Evolutionary conservation across 1,140 invertebrate genomes (phyloP), one percentile per base, ranked within the genome.

Genomic region (Scaptomyza montana): DNA sequence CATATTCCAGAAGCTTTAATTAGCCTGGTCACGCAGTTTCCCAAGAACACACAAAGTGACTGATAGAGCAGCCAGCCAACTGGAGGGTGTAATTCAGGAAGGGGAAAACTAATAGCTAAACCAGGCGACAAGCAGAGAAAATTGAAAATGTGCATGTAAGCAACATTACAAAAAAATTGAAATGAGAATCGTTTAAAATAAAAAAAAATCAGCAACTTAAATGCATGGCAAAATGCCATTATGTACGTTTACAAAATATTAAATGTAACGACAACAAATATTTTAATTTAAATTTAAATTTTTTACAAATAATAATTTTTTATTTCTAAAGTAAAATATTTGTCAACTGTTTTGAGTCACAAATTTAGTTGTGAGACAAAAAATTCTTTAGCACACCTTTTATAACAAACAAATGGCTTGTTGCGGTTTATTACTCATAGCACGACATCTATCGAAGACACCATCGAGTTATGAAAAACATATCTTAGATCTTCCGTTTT

Each of bases 11-110:
- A 77, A 89, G 79, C 82, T 74, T 89, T 89, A 87, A 87, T 87
- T 87, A 89, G 73, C 78, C 75, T 82, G 78, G 79, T 89, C 82
- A 87, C 82, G 82, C 82, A 87, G 84, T 82, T 89, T 89, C 81
- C 67, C 77, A 64, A 72, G 79, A 74, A 72, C 36, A 28, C 51
- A 51, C 47, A 49, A 25, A 36, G 2, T 30, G 19, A 57, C 51
- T 36, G 55, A 59, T 30, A 49, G 64, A 21, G 36, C 39, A 46
- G 33, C 30, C 63, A 43, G 46, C 8, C 3, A 39, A n/a, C 39
- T 3, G 0, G 33, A n/a, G 16, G 25, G 56, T 25, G 36, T 10
- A 12, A 12, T 16, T 9, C 10, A 47, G 6, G 41, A 12, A 9
- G 53, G 28, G 46, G 51, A 16, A 25, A 66, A 13, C 68, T 71